A percentile compares a stretch with the other conserved stretches of the same genome.
phyloP scores from a whole-genome alignment of 2,113 vertebrate genomes.

The Chloroceryle aenea region DNA sequence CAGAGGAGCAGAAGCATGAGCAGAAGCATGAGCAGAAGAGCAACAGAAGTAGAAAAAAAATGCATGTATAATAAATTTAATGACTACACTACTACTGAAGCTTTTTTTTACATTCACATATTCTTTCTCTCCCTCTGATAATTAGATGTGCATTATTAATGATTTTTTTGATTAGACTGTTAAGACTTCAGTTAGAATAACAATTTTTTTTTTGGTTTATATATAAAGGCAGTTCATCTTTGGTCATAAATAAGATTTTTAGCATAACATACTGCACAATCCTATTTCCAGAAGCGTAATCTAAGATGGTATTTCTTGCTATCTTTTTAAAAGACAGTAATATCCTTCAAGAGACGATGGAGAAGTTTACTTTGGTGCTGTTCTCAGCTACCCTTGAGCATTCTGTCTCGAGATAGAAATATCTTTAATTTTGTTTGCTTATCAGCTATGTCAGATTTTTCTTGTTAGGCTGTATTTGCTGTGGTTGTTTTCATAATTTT shows the following conservation, averaged over 20 bases:
- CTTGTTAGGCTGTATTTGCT: slow-evolving; percentile 6
- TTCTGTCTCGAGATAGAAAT: not conserved
- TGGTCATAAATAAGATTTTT: not conserved
- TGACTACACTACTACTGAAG: not conserved
- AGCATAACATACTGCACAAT: not conserved
- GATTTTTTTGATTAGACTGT: not conserved
- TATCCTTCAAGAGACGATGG: not conserved
- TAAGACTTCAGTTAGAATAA: not conserved
- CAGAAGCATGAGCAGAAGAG: not conserved
- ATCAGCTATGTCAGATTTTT: slow-evolving; percentile 1
- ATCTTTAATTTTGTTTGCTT: slow-evolving; percentile 11
- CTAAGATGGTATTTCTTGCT: not conserved
- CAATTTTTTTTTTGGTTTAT: not conserved
- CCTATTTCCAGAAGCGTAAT: not conserved
- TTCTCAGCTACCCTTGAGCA: slow-evolving; percentile 9
- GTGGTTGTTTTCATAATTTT: slow-evolving; percentile 35
- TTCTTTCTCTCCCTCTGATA: not conserved
- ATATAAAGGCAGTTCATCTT: not conserved
- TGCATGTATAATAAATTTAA: not conserved
- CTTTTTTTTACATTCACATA: not conserved
- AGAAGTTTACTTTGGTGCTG: not conserved
- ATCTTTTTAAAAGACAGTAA: not conserved
- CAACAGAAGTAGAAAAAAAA: not conserved
- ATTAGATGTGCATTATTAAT: not conserved
- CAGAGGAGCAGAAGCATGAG: not conserved